Evolutionary conservation across 2,113 vertebrate genomes (phyloP).

Genomic region (Neolamprologus tretocephalus): DNA sequence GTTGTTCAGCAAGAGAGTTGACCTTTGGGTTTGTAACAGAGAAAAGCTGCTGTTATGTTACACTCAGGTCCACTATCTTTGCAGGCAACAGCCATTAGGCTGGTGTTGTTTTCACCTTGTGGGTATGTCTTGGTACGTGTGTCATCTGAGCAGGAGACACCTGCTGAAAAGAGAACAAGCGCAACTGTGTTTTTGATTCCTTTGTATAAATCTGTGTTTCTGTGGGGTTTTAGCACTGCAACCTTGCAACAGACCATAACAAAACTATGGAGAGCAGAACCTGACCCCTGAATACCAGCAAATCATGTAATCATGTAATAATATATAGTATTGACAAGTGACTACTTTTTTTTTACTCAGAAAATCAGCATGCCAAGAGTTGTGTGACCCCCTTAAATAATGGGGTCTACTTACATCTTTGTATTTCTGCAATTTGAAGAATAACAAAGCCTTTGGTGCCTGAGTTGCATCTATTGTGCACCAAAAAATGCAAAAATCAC

Average conservation of each 20-base stretch:
- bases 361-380: not conserved
- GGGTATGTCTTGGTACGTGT: not conserved
- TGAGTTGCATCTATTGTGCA: not conserved
- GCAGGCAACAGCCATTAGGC: not conserved
- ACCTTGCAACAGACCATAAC: not conserved
- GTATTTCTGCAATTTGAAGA: not conserved
- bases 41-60: not conserved
- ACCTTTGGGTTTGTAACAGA: not conserved
- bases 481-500: not conserved
- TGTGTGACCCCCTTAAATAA: not conserved
- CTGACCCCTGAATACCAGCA: not conserved
- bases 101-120: not conserved
- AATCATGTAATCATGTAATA: not conserved
- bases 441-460: not conserved
- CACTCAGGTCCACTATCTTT: not conserved
- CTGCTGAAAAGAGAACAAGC: not conserved
- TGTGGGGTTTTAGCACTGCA: not conserved
- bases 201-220: not conserved
- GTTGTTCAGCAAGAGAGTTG: constrained; percentile 23
- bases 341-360: not conserved
- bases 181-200: not conserved
- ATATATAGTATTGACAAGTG: not conserved
- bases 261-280: not conserved
- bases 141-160: not conserved
- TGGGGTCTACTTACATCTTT: not conserved